Base-by-base conservation (phyloP, 2,888 invertebrate genomes). In the Tridacna crocea region DNA sequence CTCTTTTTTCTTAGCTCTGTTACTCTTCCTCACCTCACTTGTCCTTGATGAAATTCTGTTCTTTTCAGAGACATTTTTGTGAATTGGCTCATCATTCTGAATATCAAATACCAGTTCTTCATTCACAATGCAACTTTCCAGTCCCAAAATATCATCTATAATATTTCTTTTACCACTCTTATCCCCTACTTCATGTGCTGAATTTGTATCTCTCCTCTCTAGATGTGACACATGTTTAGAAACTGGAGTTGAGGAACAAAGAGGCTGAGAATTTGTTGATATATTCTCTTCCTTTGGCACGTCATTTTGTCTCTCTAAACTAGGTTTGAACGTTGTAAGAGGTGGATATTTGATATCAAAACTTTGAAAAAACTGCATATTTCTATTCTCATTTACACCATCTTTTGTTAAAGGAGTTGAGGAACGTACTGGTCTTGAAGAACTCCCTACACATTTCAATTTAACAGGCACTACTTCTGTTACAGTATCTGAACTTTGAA, bases 401-500 rank as follows among this genome's bases (percentile, higher is more conserved):
- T 46, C 17, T 74, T 47, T 66, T 11, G 66, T 58, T 22, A 79
- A 24, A 58, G 78, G 78, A 55, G 84, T 84, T 48, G 84, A 84
- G 11, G 82, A 65, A 66, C 81, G 81, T 19, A 84, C 60, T 22
- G 84, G 84, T 12, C 61, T 70, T 58, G 84, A 81, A 27, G 81
- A 76, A n/a, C 27, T 75, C 51, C 78, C 79, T 22, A 24, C 11
- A 27, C 24, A 12, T 46, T 74, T 47, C 47, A 61, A n/a, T 74
- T 17, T 60, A 15, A 75, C 48, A 47, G 55, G 63, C 36, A 48
- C 63, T 60, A 60, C 48, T 65, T 63, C 65, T 22, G 51, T 19
- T 1, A 65, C 2, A 6, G 61, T 58, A 47, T 46, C 60, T 70
- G n/a, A n/a, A 66, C 55, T 22, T 4, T 12, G 19, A 51, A n/a